These are phyloP conservation scores for Dicyrtomina minuta DNA, from an alignment of 2,888 invertebrate species.

Conservation along the genomic window DNA sequence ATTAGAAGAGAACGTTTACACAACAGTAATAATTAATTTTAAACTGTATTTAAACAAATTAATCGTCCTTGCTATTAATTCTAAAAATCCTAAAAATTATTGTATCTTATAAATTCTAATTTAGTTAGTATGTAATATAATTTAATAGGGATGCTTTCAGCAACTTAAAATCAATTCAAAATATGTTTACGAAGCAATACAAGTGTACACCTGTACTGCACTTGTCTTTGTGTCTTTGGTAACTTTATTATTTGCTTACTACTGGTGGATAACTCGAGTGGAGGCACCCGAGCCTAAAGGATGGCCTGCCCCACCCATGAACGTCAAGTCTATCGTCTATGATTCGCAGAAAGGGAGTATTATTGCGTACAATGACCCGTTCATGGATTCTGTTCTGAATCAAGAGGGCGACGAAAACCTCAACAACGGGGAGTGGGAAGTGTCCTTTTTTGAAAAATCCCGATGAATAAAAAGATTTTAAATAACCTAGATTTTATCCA, in stretches of 20 bases:
- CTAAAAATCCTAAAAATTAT: no score
- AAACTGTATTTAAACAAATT: no score
- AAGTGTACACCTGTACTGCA: not conserved
- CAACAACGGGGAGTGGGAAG: no score
- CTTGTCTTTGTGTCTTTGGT: not conserved
- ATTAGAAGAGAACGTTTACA: no score
- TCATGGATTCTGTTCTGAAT: not conserved
- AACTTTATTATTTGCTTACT: not conserved
- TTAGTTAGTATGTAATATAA: no score
- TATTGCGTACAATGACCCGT: constrained; percentile 3
- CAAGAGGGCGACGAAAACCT: no score
- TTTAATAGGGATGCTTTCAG: not conserved
- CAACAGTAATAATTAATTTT: no score
- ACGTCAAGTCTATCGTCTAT: not conserved
- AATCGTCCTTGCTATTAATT: no score
- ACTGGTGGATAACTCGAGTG: not conserved
- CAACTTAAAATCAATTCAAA: not conserved
- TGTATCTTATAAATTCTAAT: not conserved
- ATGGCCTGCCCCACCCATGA: constrained; percentile 12
- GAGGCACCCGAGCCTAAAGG: not conserved
- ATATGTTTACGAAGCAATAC: not conserved
- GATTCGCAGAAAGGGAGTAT: not conserved
- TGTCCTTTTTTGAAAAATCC: no score
- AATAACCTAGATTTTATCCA: no score
- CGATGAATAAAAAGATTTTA: no score